Evolutionary conservation across 2,888 invertebrate genomes (phyloP).

Genomic region (Drosophila nigricruria): DNA sequence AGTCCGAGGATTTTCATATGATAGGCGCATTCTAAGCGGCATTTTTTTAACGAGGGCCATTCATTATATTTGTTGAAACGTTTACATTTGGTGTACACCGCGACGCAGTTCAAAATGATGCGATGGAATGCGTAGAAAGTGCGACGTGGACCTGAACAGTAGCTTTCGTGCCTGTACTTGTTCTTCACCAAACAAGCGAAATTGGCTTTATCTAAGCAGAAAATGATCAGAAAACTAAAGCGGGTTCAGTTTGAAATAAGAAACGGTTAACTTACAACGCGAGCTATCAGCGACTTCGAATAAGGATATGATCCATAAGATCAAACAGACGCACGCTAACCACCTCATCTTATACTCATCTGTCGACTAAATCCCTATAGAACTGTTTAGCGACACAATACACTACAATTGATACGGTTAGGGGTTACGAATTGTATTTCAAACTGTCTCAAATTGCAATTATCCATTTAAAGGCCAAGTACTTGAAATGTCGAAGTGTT

Average conservation of each 20-base stretch:
- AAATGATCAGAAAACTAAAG: neutral
- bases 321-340: conserved; percentile 8
- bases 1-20: conserved; percentile 31
- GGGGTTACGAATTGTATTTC: conserved; percentile 30
- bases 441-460: conserved; percentile 11
- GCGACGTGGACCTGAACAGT: conserved; percentile 32
- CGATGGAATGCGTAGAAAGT: conserved; percentile 52
- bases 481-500: conserved; percentile 21
- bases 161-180: conserved; percentile 35
- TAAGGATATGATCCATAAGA: conserved; percentile 23
- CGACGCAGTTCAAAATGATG: conserved; percentile 41
- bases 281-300: conserved; percentile 1
- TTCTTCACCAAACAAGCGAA: conserved; percentile 39
- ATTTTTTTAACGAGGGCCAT: conserved; percentile 12
- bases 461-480: neutral
- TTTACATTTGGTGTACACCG: conserved; percentile 39
- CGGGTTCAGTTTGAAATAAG: too few relatives aligned
- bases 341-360: conserved; percentile 30
- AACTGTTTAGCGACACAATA: neutral
- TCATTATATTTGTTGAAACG: conserved; percentile 33
- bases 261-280: conserved; percentile 23
- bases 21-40: conserved; percentile 25
- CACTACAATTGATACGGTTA: neutral
- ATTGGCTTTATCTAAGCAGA: conserved; percentile 30
- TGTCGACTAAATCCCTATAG: conserved; percentile 1